Percentiles rank a stretch among this genome's conserved stretches.
phyloP scores from a whole-genome alignment of 1,140 invertebrate genomes.

The Zaprionus kolodkinae region DNA sequence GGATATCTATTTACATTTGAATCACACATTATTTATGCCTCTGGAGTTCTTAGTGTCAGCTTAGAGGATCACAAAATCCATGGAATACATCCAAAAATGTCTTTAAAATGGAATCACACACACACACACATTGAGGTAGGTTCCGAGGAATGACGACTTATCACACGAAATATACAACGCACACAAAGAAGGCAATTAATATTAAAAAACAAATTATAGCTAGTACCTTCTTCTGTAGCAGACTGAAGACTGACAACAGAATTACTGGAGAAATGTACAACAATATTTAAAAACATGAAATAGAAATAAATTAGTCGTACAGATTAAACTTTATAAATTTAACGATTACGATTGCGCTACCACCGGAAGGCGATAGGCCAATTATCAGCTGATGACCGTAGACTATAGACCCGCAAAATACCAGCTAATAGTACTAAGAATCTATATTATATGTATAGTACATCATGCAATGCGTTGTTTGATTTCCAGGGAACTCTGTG shows the following conservation, averaged over 20 bases:
- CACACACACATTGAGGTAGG: slow-evolving; percentile 45
- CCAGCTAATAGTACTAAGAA: not conserved
- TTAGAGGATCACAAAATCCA: not conserved
- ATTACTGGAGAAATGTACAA: not conserved
- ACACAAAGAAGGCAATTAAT: slow-evolving; percentile 12
- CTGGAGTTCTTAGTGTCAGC: not conserved
- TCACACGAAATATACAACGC: too few relatives aligned
- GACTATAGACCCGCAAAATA: not conserved
- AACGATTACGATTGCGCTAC: slow-evolving; percentile 54
- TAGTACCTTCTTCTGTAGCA: slow-evolving; percentile 6
- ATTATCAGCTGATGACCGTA: slow-evolving; percentile 10
- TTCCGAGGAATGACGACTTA: not conserved
- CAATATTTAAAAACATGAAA: slow-evolving; percentile 42
- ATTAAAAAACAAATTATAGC: not conserved
- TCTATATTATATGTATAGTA: slow-evolving; percentile 16
- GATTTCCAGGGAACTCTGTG: slow-evolving; percentile 17
- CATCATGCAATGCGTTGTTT: not conserved
- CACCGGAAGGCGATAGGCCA: slow-evolving; percentile 38
- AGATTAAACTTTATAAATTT: slow-evolving; percentile 60
- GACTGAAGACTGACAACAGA: slow-evolving; percentile 30
- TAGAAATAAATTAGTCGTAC: slow-evolving; percentile 11
- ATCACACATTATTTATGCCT: not conserved
- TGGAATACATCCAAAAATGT: not conserved
- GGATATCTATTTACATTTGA: not conserved
- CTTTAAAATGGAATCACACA: not conserved